These are phyloP conservation scores for Dicyrtoma fusca DNA, from an alignment of 2,888 invertebrate genomes.

Conservation along the genomic window DNA sequence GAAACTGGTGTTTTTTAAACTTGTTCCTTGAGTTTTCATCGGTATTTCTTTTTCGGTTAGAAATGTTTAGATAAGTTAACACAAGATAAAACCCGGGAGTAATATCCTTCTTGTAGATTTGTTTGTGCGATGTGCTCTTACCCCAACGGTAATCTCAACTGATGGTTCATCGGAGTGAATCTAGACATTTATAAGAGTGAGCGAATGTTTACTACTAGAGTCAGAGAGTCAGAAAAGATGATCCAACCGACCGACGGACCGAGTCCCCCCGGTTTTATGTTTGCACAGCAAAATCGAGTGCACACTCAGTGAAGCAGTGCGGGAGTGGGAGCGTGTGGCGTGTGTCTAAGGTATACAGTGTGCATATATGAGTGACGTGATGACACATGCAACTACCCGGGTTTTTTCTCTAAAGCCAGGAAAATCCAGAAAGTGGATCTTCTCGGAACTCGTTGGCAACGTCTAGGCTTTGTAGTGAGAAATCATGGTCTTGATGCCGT, in stretches of 20 bases:
- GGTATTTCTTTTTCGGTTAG: too few relatives aligned
- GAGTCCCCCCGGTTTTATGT: neutral
- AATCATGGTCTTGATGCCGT: conserved; percentile 11
- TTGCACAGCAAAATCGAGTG: too few relatives aligned
- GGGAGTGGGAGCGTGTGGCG: too few relatives aligned
- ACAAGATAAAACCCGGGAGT: too few relatives aligned
- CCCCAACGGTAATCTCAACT: conserved; percentile 3
- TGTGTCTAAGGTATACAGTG: neutral
- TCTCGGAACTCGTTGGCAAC: conserved; percentile 33
- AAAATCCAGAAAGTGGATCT: conserved; percentile 17
- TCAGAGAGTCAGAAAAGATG: neutral
- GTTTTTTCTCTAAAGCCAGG: conserved; percentile 15
- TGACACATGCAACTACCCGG: conserved; percentile 34
- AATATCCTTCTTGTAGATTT: neutral
- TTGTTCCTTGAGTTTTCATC: neutral
- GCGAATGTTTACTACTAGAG: conserved; percentile 13
- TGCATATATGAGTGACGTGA: neutral
- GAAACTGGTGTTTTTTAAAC: too few relatives aligned
- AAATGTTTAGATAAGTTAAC: too few relatives aligned
- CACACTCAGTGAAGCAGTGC: too few relatives aligned
- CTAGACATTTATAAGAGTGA: conserved; percentile 32
- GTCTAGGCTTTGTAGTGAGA: conserved; percentile 10
- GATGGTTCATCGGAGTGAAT: conserved; percentile 31
- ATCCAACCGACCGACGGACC: too few relatives aligned
- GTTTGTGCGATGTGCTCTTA: neutral